Conservation (phyloP, 37 sponge, comb jelly and placozoan species). For the Beroe forskalii region DNA sequence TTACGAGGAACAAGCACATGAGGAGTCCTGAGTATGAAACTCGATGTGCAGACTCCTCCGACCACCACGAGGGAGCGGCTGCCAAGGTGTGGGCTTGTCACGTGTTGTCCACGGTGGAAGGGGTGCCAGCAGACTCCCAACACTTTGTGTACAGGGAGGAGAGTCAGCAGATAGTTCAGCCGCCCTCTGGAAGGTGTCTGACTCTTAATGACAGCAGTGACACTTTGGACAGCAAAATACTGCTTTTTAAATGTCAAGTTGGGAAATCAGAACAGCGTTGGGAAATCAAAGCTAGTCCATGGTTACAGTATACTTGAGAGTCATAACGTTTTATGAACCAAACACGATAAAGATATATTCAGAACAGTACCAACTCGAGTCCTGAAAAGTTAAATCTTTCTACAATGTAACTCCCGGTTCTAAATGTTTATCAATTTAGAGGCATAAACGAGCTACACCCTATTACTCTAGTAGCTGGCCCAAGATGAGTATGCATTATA, state of each 20-base stretch:
- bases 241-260: conserved; percentile 3
- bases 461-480: too few species aligned
- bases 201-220: neutral
- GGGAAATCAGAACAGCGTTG: neutral
- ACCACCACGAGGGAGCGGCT: neutral
- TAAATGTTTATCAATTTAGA: too few species aligned
- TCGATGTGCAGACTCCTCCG: neutral
- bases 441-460: too few species aligned
- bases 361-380: too few species aligned
- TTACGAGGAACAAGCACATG: neutral
- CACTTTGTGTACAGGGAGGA: neutral
- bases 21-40: neutral
- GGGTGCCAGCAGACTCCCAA: neutral
- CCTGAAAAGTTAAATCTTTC: too few species aligned
- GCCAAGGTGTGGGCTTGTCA: neutral
- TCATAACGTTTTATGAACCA: too few species aligned
- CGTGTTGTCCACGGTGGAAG: neutral
- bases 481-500: too few species aligned
- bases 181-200: neutral
- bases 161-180: neutral
- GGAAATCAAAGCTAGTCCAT: conserved; percentile 10
- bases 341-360: too few species aligned
- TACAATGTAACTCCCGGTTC: too few species aligned
- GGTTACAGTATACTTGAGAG: too few species aligned
- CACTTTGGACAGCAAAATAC: neutral